Base-by-base conservation (phyloP, 92 coral and sea anemone species). In the Isaurus tuberculatus region DNA sequence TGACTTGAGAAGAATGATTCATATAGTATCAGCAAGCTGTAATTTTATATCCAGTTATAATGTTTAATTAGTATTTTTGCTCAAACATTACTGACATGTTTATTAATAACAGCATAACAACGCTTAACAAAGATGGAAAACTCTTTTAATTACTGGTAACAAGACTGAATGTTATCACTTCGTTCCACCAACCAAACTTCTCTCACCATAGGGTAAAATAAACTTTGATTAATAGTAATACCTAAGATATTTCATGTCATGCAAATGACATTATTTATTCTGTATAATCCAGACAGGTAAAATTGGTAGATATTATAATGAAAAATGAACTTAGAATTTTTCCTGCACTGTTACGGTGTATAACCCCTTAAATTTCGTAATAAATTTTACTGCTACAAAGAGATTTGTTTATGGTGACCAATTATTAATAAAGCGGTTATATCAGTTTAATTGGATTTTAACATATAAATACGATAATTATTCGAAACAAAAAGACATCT, bases 391-490 rank as follows among this genome's bases (percentile, higher is more conserved):
- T 72, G 30, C 49, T 14, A 2, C 4, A 26, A 25, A 23, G 27
- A 25, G 44, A 23, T 48, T 16, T 6, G 0, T 55, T 55, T 44
- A 29, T 14, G 60, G 3, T 43, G 57, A 25, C 33, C 44, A 72
- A 72, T 72, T 72, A 72, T 72, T 72, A 72, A 72, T 72, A 72
- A 23, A 72, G 16, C n/a, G 9, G 46, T 40, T 9, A 15, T 8
- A 46, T 42, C 27, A 14, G 20, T 7, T 11, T 26, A 25, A 17
- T 15, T 42, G 57, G 31, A 27, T 46, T 46, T 29, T 26, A 29
- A 22, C 27, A 3, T 9, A 34, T 23, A 71, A 72, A 70, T 28
- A 14, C 15, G 0, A 37, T 23, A 40, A 20, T 40, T 72, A 72
- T 25, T 44, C 20, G 16, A 72, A 43, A 55, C 20, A 42, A 31